A percentile compares a stretch with the other conserved stretches of the same genome.
phyloP scores from a whole-genome alignment of 1,140 invertebrate species.

The Microplitis mediator region DNA sequence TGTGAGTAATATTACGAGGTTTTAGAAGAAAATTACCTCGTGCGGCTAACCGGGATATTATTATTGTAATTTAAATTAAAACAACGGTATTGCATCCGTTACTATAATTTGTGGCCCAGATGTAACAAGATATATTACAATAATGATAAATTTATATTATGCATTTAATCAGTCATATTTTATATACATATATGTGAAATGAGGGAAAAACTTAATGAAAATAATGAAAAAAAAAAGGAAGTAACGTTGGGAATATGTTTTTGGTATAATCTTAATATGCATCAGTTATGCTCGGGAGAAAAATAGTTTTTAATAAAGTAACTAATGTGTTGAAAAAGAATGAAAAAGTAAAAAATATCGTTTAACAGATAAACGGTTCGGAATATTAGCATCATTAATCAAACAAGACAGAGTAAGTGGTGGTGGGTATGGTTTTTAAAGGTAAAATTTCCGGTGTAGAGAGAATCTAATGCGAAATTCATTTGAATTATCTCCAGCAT shows the following conservation, averaged over 20 bases:
- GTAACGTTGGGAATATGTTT: not conserved
- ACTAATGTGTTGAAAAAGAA: not conserved
- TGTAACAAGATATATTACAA: conserved; percentile 5
- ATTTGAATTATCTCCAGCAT: conserved; percentile 35
- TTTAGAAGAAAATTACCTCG: conserved; percentile 21
- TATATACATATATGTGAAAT: not conserved
- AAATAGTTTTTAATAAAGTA: no score
- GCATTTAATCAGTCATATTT: no score
- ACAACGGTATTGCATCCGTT: conserved; percentile 17
- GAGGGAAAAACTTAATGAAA: not conserved
- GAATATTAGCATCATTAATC: conserved; percentile 32
- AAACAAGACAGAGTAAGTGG: conserved; percentile 17
- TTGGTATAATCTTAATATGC: no score
- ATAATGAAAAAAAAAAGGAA: not conserved
- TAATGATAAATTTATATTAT: no score
- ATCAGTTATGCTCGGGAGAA: no score
- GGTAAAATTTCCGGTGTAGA: not conserved
- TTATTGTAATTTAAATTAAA: conserved; percentile 27
- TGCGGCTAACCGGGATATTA: conserved; percentile 14
- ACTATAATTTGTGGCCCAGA: not conserved
- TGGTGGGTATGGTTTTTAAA: conserved; percentile 10
- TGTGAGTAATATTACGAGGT: conserved; percentile 16
- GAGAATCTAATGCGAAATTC: conserved; percentile 28
- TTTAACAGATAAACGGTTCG: conserved; percentile 19
- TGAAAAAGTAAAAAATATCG: conserved; percentile 1